Evolutionary conservation across 2,113 vertebrate genomes (phyloP), one percentile per base, ranked within the genome.

Genomic region (Talpa occidentalis): DNA sequence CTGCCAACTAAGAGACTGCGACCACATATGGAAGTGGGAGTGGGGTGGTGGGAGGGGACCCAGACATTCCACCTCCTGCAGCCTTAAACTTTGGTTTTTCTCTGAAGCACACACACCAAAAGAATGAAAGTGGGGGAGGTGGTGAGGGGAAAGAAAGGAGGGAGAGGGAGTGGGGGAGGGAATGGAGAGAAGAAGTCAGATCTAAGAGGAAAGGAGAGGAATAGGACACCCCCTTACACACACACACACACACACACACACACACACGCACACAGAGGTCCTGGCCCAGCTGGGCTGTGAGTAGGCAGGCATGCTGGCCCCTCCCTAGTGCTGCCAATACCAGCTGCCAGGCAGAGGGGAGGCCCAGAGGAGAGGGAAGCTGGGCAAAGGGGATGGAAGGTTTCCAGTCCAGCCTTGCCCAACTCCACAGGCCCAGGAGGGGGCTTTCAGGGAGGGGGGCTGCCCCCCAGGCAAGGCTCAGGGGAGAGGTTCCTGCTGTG

Each of bases 301-400:
- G 93, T 89, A 80, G 92, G 94, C 92, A 91, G 83, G 42, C 74
- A 82, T 49, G 84, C 92, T 85, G 83, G 90, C 84, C 88, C 85
- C 91, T 95, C 93, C 62, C 73, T 66, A 40, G 42, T 62, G 47
- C 78, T 94, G 85, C 96, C 93, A 87, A 74, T 67, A 81, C 93
- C 82, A 91, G 83, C 86, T 94, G 96, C 95, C 82, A 91, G 94
- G 79, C 91, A 86, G 82, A 94, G 60, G 79, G 94, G 94, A 91
- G 94, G 96, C 93, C 92, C 91, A 70, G 82, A 91, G 91, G 93
- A 91, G 86, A 91, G 91, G 85, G 72, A 94, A 97, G 83, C 94
- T 87, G 96, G 96, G 91, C 83, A 96, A 97, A 97, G 97, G 96
- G 94, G 72, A 97, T 92, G 83, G 93, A 95, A 95, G 47, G 47